Conservation (phyloP, 2,888 invertebrate species). For the Spicauda simplicius region DNA sequence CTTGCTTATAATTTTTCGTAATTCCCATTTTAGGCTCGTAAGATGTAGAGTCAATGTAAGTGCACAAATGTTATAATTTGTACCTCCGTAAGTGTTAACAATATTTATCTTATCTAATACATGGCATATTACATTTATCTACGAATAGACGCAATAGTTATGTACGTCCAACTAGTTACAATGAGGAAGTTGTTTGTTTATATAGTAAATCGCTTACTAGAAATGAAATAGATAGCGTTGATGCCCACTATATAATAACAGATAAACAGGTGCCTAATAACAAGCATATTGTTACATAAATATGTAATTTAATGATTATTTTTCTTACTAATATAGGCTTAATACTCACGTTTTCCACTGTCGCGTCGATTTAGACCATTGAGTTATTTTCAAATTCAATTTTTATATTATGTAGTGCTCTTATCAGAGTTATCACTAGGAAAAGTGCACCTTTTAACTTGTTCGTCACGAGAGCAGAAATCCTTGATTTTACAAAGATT, state of each 20-base stretch:
- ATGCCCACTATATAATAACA: constrained; percentile 3
- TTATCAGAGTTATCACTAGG: constrained; percentile 8
- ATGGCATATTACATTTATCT: background rate
- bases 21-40: background rate
- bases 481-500: background rate
- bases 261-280: constrained; percentile 12
- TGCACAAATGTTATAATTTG: background rate
- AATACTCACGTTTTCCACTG: constrained; percentile 29
- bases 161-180: background rate
- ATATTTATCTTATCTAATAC: background rate
- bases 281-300: constrained; percentile 6
- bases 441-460: background rate
- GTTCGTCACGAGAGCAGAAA: background rate
- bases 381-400: constrained; percentile 9
- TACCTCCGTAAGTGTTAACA: background rate
- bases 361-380: constrained; percentile 12
- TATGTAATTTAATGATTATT: background rate
- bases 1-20: background rate
- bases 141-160: background rate
- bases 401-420: background rate
- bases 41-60: background rate
- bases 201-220: constrained; percentile 14
- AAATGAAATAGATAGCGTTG: background rate
- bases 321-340: background rate
- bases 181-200: constrained; percentile 33